Evolutionary conservation across 2,797 vertebrate genomes (phyloP).

Genomic region (Sorex maritimensis): DNA sequence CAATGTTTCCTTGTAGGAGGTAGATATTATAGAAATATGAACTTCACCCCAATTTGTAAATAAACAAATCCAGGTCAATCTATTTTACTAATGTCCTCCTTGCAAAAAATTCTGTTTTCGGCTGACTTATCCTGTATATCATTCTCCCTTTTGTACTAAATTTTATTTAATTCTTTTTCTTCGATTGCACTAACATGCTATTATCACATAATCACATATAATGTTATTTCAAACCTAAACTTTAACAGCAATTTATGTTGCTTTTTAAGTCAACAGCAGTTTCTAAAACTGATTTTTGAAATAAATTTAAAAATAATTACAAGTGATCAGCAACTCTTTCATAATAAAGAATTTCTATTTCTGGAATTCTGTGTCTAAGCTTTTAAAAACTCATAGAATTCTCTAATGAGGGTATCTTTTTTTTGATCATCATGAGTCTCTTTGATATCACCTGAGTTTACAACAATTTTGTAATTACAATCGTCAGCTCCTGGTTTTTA

Average conservation of each 20-base stretch:
- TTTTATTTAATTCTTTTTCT: background rate
- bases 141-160: background rate
- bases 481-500: background rate
- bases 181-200: background rate
- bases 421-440: no score
- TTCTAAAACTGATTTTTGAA: background rate
- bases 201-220: background rate
- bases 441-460: no score
- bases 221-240: slow-evolving; percentile 7
- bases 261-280: background rate
- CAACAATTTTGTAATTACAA: no score
- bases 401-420: no score
- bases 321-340: no score
- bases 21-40: background rate
- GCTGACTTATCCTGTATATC: no score
- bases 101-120: background rate
- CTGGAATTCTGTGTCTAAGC: no score
- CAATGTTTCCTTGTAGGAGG: background rate
- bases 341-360: no score
- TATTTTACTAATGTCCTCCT: no score
- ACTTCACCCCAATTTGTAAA: background rate
- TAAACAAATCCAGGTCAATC: background rate
- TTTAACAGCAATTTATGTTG: background rate
- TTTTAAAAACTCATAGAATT: no score
- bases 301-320: background rate